Base-by-base conservation (phyloP, 1,140 invertebrate species). In the Mizuhopecten yessoensis region DNA sequence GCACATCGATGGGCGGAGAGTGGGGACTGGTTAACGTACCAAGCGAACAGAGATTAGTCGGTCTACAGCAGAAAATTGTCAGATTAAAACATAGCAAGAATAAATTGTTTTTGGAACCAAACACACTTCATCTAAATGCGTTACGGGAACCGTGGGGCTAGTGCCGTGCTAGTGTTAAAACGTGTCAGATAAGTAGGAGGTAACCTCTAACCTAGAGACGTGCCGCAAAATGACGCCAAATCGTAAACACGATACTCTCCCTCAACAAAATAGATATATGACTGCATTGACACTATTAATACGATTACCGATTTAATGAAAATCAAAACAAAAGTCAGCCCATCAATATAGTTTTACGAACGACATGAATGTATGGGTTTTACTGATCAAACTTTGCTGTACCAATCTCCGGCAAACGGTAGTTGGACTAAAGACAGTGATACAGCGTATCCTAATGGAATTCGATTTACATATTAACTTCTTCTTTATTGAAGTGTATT, bases 11-110 rank as follows among this genome's bases (percentile, higher is more conserved):
- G 57, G 57, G 57, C 57, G 57, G 57, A 75, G 29, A 75, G 11
- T 29, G 29, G n/a, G 57, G 57, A n/a, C 57, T 75, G n/a, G 57
- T 75, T 75, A 75, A 75, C 3, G 57, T 75, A 75, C 23, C 23
- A 29, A 75, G n/a, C 57, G 29, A 0, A 75, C 11, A 29, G 3
- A 75, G 57, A 75, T 75, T 75, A 75, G 57, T n/a, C 29, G 57
- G 57, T 29, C 57, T 75, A 75, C 57, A 75, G 57, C 57, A 75
- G 57, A 75, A 75, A 75, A 75, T 75, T 75, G 57, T 75, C 57
- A 75, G 57, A 75, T 75, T 75, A 75, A 75, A 75, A 29, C n/a
- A 75, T 29, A n/a, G 57, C 57, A 75, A 75, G 57, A 75, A 75
- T 29, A 75, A 57, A 75, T 75, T 75, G 57, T 75, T 75, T 75